Evolutionary conservation across 2,797 vertebrate genomes (phyloP).

Genomic region (Urosaurus nigricauda): DNA sequence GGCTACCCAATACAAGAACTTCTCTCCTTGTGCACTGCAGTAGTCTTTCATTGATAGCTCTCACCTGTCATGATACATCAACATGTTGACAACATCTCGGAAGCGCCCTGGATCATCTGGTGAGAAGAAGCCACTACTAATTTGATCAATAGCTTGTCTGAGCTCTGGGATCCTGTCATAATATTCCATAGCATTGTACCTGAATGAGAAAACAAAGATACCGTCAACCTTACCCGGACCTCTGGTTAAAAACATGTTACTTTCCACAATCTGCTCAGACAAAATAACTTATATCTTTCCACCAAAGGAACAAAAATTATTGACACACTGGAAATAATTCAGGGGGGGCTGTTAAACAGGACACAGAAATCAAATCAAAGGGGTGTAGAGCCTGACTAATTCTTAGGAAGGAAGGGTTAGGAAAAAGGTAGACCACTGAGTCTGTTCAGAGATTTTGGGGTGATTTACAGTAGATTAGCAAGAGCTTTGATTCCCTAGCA

Average conservation of each 20-base stretch:
- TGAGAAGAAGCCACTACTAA: conserved; percentile 85
- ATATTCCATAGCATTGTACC: conserved; percentile 85
- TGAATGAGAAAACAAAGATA: conserved; percentile 55
- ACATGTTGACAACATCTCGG: conserved; percentile 86
- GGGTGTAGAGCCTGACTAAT: background rate
- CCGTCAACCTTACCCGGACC: background rate
- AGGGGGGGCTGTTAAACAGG: background rate
- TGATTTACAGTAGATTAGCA: background rate
- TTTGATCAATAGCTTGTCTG: conserved; percentile 86
- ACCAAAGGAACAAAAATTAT: background rate
- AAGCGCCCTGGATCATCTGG: conserved; percentile 85
- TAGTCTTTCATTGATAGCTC: background rate
- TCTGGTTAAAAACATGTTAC: background rate
- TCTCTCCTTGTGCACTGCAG: background rate
- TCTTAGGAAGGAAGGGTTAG: background rate
- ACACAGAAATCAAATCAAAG: background rate
- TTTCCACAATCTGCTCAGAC: background rate
- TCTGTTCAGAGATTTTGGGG: background rate
- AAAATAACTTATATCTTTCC: background rate
- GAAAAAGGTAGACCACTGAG: background rate
- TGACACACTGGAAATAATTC: background rate
- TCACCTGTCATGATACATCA: conserved; percentile 89
- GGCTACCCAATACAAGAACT: no score
- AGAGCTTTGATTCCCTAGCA: background rate
- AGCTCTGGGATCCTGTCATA: conserved; percentile 86